Conservation (phyloP, 2,888 invertebrate genomes). For the Onthophagus sagittarius region DNA sequence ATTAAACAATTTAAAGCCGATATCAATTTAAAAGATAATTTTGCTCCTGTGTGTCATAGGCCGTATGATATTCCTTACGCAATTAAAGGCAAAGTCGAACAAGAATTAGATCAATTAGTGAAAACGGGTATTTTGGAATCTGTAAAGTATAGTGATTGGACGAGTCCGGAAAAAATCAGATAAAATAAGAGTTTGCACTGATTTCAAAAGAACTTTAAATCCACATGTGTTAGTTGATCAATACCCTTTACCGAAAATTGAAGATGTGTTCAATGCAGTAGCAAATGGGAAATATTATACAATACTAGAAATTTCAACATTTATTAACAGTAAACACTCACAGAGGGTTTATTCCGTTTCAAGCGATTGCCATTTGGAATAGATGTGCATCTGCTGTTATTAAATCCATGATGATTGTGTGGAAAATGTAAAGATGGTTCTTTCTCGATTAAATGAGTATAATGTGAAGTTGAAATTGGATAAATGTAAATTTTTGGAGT, state of each 20-base stretch:
- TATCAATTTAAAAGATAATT: neutral
- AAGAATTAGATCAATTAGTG: slow-evolving; percentile 15
- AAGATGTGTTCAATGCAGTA: slow-evolving; percentile 31
- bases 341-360: slow-evolving; percentile 31
- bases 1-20: neutral
- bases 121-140: slow-evolving; percentile 13
- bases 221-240: slow-evolving; percentile 25
- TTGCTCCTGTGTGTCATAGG: neutral
- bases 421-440: slow-evolving; percentile 22
- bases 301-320: slow-evolving; percentile 26
- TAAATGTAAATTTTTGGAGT: neutral
- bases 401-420: neutral
- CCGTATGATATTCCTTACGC: slow-evolving; percentile 15
- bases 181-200: slow-evolving; percentile 28
- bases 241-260: slow-evolving; percentile 31
- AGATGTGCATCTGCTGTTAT: slow-evolving; percentile 30
- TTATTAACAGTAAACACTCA: too few relatives aligned
- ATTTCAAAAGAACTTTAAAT: slow-evolving; percentile 30
- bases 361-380: slow-evolving; percentile 35
- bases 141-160: slow-evolving; percentile 23
- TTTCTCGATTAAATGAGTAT: slow-evolving; percentile 17
- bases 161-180: slow-evolving; percentile 26
- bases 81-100: slow-evolving; percentile 17
- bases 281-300: slow-evolving; percentile 25
- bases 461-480: neutral